Conservation (phyloP, 2,113 vertebrate genomes). For the Zapus hudsonius region DNA sequence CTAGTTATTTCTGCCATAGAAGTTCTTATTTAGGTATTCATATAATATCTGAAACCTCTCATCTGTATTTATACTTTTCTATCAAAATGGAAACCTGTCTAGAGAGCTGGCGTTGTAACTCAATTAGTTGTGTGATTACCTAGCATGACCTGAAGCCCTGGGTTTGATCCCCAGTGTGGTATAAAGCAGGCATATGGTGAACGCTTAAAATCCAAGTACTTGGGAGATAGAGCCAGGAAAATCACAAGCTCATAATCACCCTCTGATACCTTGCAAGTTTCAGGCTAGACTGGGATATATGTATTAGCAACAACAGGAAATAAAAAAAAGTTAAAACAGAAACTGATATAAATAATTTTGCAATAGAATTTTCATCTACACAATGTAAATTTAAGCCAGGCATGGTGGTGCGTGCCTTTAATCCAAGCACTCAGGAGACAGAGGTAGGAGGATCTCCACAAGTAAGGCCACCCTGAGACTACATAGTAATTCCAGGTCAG, state of each 20-base stretch:
- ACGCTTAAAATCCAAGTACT: background rate
- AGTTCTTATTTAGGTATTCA: background rate
- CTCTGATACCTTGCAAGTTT: background rate
- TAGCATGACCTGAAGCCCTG: too few species aligned
- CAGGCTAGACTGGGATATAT: background rate
- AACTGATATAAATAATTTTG: background rate
- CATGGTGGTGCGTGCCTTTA: too few species aligned
- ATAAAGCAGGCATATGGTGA: background rate
- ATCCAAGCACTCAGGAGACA: too few species aligned
- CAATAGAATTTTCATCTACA: background rate
- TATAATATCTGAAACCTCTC: background rate
- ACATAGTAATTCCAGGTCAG: too few species aligned
- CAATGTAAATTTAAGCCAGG: slow-evolving; percentile 16
- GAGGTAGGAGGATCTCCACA: too few species aligned
- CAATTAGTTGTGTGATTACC: background rate
- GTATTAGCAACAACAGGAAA: too few species aligned
- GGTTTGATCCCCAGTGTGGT: background rate
- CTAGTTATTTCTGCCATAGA: background rate
- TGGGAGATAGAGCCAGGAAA: background rate
- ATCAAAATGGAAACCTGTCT: background rate
- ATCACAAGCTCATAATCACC: too few species aligned
- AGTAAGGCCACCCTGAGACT: too few species aligned
- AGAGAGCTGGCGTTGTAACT: background rate
- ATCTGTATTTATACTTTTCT: background rate
- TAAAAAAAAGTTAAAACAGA: background rate